Conservation (phyloP, 2,888 invertebrate genomes). For the Morinoia aosen region DNA sequence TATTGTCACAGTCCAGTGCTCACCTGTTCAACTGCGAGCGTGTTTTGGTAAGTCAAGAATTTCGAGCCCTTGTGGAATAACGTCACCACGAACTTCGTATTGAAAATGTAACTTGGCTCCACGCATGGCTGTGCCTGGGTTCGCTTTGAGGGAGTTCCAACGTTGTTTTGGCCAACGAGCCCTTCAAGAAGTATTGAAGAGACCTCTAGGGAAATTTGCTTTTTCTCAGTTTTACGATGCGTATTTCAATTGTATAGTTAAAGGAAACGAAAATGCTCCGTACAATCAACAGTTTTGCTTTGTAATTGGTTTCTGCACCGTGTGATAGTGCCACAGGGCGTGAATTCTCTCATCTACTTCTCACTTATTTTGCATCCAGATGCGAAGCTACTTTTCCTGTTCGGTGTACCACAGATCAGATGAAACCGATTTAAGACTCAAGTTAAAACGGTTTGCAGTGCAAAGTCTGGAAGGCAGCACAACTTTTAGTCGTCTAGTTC, state of each 20-base stretch:
- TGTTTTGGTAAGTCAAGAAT: background rate
- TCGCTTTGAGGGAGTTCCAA: background rate
- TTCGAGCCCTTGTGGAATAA: background rate
- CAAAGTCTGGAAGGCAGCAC: background rate
- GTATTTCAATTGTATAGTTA: background rate
- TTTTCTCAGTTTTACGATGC: background rate
- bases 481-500: background rate
- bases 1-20: background rate
- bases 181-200: background rate
- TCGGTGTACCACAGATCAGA: background rate
- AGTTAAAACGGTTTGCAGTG: conserved; percentile 9
- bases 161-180: background rate
- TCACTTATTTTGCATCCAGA: background rate
- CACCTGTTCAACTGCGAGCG: background rate
- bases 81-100: background rate
- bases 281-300: background rate
- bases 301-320: background rate
- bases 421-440: background rate
- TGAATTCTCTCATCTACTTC: background rate
- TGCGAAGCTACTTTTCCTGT: background rate
- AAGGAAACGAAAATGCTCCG: background rate
- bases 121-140: background rate
- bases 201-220: background rate
- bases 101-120: background rate
- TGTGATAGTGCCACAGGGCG: background rate